A percentile compares a stretch with the other conserved stretches of the same genome.
phyloP scores from a whole-genome alignment of 2,113 vertebrate genomes.

The Rhinoderma darwinii region DNA sequence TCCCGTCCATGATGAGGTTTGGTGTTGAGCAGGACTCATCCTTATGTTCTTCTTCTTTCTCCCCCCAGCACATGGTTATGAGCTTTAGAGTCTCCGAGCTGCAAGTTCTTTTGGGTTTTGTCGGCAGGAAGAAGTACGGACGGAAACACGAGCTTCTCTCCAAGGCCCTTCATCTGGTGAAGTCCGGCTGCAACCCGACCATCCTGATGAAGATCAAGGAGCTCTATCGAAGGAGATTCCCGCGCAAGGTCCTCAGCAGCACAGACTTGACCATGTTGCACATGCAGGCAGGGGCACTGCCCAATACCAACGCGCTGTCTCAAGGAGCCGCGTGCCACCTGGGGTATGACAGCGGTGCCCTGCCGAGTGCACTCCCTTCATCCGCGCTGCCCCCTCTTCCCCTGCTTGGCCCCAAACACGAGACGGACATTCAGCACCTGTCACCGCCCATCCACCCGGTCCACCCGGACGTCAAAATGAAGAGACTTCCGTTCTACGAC shows the following conservation, averaged over 20 bases:
- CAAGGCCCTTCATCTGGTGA: conserved; percentile 71
- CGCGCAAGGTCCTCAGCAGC: conserved; percentile 69
- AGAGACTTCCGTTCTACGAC: conserved; percentile 74
- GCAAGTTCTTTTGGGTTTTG: conserved; percentile 75
- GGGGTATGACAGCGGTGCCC: conserved; percentile 59
- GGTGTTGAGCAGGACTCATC: background rate
- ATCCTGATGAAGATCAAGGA: conserved; percentile 79
- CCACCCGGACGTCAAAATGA: conserved; percentile 77
- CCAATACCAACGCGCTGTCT: conserved; percentile 60
- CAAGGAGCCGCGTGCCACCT: conserved; percentile 61
- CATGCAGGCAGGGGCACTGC: conserved; percentile 65
- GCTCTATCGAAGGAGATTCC: conserved; percentile 73
- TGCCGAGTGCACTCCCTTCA: conserved; percentile 54
- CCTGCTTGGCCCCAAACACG: conserved; percentile 69
- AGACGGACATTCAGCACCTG: conserved; percentile 67
- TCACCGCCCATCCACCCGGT: conserved; percentile 71
- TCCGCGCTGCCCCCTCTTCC: conserved; percentile 67
- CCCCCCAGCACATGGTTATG: conserved; percentile 75
- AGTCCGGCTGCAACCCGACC: conserved; percentile 69
- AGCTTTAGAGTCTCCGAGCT: conserved; percentile 77
- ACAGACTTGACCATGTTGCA: conserved; percentile 71
- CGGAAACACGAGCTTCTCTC: conserved; percentile 74
- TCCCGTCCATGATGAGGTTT: too few species aligned
- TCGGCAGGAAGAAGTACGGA: conserved; percentile 74
- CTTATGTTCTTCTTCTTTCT: background rate